phyloP scores from a whole-genome alignment of 2,888 invertebrate species.

The Dynastes grantii region DNA sequence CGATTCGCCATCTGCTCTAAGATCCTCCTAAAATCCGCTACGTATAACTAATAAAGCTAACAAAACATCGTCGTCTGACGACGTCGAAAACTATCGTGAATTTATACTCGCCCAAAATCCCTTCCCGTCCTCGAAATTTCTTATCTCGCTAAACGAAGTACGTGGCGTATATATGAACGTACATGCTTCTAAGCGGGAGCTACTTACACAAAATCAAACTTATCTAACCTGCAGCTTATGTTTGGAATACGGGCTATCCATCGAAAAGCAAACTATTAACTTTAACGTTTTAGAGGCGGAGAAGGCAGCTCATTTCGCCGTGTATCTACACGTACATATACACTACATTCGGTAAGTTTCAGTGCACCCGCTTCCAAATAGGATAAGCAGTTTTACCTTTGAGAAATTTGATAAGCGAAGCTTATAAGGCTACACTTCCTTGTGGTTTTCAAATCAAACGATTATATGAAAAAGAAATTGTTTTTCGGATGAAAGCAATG shows the following conservation, averaged over 20 bases:
- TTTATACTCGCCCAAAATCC: not conserved
- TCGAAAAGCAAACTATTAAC: constrained; percentile 34
- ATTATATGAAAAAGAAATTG: no score
- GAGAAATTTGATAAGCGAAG: not conserved
- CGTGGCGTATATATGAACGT: not conserved
- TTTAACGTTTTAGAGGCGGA: constrained; percentile 12
- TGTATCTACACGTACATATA: no score
- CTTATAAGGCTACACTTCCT: not conserved
- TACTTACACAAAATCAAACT: constrained; percentile 36
- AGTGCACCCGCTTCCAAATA: no score
- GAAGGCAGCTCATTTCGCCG: constrained; percentile 10
- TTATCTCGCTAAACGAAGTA: constrained; percentile 5
- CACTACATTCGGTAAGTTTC: no score
- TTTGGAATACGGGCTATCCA: constrained; percentile 9
- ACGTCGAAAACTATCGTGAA: constrained; percentile 6
- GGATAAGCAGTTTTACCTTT: no score
- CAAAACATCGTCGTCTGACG: not conserved
- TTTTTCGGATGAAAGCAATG: no score
- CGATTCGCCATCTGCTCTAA: no score
- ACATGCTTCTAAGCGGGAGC: not conserved
- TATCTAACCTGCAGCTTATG: constrained; percentile 33
- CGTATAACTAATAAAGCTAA: not conserved
- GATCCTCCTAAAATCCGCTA: no score
- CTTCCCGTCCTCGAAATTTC: constrained; percentile 7
- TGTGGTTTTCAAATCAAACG: not conserved